phyloP scores from a whole-genome alignment of 2,113 vertebrate species.

The Ariopsis seemanni region DNA sequence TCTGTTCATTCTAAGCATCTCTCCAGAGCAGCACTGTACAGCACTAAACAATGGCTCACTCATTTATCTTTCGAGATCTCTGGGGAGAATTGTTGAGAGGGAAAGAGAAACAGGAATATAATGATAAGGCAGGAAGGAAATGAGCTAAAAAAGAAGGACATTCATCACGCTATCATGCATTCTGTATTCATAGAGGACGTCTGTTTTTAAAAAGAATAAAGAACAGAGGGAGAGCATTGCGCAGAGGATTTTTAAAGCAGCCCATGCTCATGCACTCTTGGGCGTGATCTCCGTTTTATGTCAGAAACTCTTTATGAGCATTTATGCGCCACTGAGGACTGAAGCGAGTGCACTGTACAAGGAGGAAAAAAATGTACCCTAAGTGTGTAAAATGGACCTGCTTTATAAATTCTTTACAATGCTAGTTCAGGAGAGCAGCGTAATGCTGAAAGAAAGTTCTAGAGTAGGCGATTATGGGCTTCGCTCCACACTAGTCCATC shows the following conservation, averaged over 20 bases:
- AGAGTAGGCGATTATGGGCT: not conserved
- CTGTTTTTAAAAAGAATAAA: not conserved
- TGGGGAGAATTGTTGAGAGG: not conserved
- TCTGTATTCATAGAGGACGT: not conserved
- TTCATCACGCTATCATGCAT: slow-evolving; percentile 1
- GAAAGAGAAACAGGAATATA: not conserved
- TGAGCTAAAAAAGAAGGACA: slow-evolving; percentile 13
- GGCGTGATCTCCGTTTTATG: not conserved
- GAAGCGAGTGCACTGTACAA: not conserved
- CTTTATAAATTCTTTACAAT: slow-evolving; percentile 27
- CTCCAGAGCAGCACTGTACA: not conserved
- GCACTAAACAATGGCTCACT: slow-evolving; percentile 13
- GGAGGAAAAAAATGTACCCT: not conserved
- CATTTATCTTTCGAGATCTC: slow-evolving; percentile 18
- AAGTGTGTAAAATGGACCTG: not conserved
- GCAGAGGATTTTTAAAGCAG: not conserved
- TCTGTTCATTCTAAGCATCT: not conserved
- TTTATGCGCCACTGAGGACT: not conserved
- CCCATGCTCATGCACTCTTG: not conserved
- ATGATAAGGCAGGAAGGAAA: not conserved
- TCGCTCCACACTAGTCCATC: not conserved
- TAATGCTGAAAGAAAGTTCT: slow-evolving; percentile 11
- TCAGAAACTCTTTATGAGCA: not conserved
- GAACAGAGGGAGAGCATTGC: not conserved
- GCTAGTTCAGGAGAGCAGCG: not conserved